Base-by-base conservation (phyloP, 2,888 invertebrate genomes). In the Oscheius myriophilus region DNA sequence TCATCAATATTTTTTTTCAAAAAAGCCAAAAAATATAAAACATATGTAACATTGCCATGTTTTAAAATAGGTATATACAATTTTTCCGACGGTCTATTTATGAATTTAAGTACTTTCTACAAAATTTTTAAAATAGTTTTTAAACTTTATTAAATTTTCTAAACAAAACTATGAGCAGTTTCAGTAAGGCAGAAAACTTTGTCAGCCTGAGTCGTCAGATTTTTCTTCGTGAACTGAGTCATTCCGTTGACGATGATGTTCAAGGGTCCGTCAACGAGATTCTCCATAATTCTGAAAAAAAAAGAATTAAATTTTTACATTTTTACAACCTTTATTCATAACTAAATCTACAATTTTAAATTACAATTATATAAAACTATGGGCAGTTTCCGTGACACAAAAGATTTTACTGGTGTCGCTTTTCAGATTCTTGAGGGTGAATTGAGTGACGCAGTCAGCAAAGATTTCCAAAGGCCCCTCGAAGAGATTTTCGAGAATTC, bases 311-410 rank as follows among this genome's bases (percentile, higher is more conserved):
- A 21, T 26, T 26, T 3, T 53, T 53, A 25, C 53, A 53, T 9
- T 23, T 21, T 26, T 9, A 53, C 21, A 16, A 26, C 53, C 53
- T 26, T 54, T 26, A 18, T 11, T 18, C 1, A 49, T n/a, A 3
- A 21, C 9, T 18, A 49, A 49, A 49, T 49, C 49, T 18, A 11
- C 11, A 49, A 49, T 49, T 1, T 49, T 49, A 18, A 18, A n/a
- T 11, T 49, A 18, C 16, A 23, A 49, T 33, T 61, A 61, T 9
- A 49, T 26, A 46, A 33, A 61, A n/a, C 61, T 61, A 21, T 61
- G 61, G 6, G 61, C 61, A 1, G 61, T 61, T 49, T 61, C 61
- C 21, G 61, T 61, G 9, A 61, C 16, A 16, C 49, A 25, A 21
- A 33, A 61, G 46, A 61, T 49, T 39, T 33, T 46, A 12, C 16